Percentiles rank a stretch among this genome's conserved stretches.
These are phyloP conservation scores for Chaetops frenatus DNA, from an alignment of 2,113 vertebrate genomes.

Conservation along the genomic window DNA sequence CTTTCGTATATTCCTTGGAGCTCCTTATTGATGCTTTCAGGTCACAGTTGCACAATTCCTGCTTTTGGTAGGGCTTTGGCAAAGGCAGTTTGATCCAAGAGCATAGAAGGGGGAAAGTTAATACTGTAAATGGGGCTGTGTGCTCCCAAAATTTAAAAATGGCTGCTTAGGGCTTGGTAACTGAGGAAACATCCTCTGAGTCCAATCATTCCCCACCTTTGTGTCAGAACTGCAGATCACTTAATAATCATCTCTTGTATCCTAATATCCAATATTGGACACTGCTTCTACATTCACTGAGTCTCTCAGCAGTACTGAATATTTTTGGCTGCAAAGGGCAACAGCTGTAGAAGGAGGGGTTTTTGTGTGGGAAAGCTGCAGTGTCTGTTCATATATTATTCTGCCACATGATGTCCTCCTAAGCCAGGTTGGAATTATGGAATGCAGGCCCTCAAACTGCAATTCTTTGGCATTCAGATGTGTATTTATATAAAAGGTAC, in stretches of 20 bases:
- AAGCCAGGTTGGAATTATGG: not conserved
- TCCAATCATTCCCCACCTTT: not conserved
- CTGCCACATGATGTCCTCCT: conserved; percentile 62
- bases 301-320: not conserved
- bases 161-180: not conserved
- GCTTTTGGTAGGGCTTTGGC: not conserved
- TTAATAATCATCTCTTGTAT: not conserved
- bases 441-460: not conserved
- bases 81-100: not conserved
- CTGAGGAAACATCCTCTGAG: not conserved
- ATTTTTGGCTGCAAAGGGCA: not conserved
- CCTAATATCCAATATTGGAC: not conserved
- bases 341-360: not conserved
- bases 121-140: not conserved
- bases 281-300: not conserved
- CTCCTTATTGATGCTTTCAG: not conserved
- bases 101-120: not conserved
- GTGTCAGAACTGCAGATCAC: not conserved
- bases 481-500: not conserved
- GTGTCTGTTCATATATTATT: not conserved
- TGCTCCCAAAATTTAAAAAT: not conserved
- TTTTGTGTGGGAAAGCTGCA: not conserved
- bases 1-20: not conserved
- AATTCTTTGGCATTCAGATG: not conserved
- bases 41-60: not conserved